Evolutionary conservation across 2,113 vertebrate genomes (phyloP).

Genomic region (Thamnophis sirtalis): DNA sequence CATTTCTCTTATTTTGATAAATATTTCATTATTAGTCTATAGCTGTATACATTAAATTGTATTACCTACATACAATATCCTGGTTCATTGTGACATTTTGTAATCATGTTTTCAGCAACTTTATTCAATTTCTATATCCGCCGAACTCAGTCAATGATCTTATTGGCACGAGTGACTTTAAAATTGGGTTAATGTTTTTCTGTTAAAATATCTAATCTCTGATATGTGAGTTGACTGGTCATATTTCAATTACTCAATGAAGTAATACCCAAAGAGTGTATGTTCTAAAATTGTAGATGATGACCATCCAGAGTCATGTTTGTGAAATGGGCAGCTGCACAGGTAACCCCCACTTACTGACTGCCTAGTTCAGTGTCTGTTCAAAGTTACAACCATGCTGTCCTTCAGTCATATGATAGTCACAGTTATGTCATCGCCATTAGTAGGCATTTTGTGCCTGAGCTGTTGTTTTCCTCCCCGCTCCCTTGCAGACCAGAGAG

Average conservation of each 20-base stretch:
- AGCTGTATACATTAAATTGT: neutral
- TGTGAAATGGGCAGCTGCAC: neutral
- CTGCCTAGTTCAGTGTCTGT: neutral
- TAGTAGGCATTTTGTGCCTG: neutral
- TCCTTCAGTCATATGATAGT: neutral
- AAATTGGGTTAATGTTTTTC: neutral
- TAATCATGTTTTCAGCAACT: neutral
- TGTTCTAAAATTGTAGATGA: neutral
- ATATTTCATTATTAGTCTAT: neutral
- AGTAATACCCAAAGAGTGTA: neutral
- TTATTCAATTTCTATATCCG: neutral
- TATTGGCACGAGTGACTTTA: accelerated
- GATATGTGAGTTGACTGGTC: neutral
- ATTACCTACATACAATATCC: neutral
- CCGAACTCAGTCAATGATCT: neutral
- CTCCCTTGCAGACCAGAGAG: neutral
- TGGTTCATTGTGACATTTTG: neutral
- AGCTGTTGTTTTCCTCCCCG: neutral
- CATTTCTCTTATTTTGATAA: neutral
- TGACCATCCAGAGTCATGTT: neutral
- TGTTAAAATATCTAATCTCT: neutral
- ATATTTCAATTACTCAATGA: neutral
- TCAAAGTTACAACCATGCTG: neutral
- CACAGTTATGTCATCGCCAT: neutral
- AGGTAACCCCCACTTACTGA: neutral